Base-by-base conservation (phyloP, 2,888 invertebrate genomes). In the Acleris emargana region DNA sequence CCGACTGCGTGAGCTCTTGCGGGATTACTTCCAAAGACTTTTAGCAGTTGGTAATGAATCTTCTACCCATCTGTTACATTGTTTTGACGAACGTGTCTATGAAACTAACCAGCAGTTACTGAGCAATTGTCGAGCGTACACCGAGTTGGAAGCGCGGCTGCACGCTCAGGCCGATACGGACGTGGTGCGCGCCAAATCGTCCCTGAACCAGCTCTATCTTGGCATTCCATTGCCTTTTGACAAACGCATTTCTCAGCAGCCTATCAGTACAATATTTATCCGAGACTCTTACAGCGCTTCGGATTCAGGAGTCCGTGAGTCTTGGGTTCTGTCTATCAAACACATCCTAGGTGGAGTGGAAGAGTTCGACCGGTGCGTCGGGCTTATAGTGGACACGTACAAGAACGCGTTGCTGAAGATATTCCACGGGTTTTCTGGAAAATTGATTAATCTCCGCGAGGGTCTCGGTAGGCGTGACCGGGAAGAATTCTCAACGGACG, bases 31-130 rank as follows among this genome's bases (percentile, higher is more conserved):
- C 70, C 84, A 85, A 62, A 76, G 74, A 13, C 71, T 88, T 4
- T 73, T 90, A 18, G 70, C 73, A 28, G 70, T 86, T 58, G 89
- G 85, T 4, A 80, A 86, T 61, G 73, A 69, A 67, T 69, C 84
- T 22, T 87, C 87, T 0, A 84, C 82, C 72, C 79, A 85, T 18
- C 72, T 90, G 58, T 69, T 90, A 16, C 83, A 88, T 58, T 83
- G 88, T 52, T 89, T 90, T 68, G 90, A 91, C 75, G 79, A 84
- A 58, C 80, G 75, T 22, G 81, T 82, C n/a, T 88, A 86, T 70
- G 85, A 84, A 61, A 78, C 87, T 4, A 91, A 91, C 73, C 88
- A 90, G 69, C 91, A 91, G 70, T 72, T 90, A 50, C 60, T 90
- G 22, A 88, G 88, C 72, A 91, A 91, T 69, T 76, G 67, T 9